Base-by-base conservation (phyloP, 2,797 vertebrate genomes). In the Cyprinella venusta region DNA sequence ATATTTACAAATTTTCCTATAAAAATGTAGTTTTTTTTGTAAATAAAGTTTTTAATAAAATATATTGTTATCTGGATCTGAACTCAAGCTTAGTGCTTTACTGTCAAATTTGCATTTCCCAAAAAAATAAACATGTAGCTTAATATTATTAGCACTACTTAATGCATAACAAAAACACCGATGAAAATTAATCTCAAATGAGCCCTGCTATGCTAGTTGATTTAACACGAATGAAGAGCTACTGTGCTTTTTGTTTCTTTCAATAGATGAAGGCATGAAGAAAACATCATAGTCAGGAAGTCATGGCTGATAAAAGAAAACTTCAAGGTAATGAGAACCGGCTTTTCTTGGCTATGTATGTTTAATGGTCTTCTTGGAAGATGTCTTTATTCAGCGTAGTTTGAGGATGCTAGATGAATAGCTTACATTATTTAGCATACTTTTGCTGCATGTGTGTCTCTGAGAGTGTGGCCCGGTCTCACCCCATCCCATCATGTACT, bases 301-400 rank as follows among this genome's bases (percentile, higher is more conserved):
- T 93, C 94, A 98, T 98, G 97, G 97, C 97, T 91, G 97, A 98
- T 94, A 98, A 98, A 95, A 96, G 97, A 94, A 98, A 98, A 95
- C 95, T 98, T 90, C 97, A 98, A 96, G 97, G 97, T 97, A 63
- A 33, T 61, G 48, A 36, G 40, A 50, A 40, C 15, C 3, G 40
- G 21, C 19, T 65, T 72, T 52, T 72, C 26, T 52, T 6, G 33
- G 40, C 21, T 4, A 5, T 45, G 16, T 24, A 45, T 72, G 42
- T 74, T 64, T 74, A 81, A 38, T 52, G 30, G 21, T 16, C 21
- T 36, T 50, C 21, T n/a, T 52, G 61, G 1, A 36, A 72, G 40
- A 71, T 63, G 9, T 50, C 15, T 64, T 7, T 16, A 64, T 48
- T 18, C 54, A 64, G 21, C 26, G 72, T n/a, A 2, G 42, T 50